Percentiles rank a stretch among this genome's conserved stretches.
Conservation (phyloP, 2,888 invertebrate species). For the Unio delphinus region DNA sequence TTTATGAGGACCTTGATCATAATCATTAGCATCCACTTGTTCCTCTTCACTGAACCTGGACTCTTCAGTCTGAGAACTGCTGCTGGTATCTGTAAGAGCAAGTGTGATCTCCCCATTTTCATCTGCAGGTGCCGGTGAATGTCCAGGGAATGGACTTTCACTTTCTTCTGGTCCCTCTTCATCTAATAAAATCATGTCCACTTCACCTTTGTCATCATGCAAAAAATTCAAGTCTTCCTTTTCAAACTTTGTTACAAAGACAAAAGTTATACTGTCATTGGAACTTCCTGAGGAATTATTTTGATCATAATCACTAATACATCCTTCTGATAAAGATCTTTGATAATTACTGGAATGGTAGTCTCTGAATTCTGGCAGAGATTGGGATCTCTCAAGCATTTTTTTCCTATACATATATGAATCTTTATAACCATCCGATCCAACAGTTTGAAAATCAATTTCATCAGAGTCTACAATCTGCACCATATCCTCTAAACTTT, state of each 20-base stretch:
- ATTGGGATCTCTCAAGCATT: conserved; percentile 32
- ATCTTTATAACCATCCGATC: background rate
- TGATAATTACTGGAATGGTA: conserved; percentile 21
- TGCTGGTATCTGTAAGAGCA: too few species aligned
- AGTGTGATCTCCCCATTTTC: background rate
- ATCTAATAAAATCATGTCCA: too few species aligned
- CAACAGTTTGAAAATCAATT: background rate
- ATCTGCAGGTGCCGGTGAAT: background rate
- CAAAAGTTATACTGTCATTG: conserved; percentile 58
- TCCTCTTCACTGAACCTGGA: conserved; percentile 10
- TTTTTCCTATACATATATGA: background rate
- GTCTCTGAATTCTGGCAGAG: conserved; percentile 27
- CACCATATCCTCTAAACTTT: conserved; percentile 15
- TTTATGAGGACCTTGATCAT: conserved; percentile 14
- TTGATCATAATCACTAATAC: conserved; percentile 42
- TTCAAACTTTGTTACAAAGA: conserved; percentile 46
- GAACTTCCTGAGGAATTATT: conserved; percentile 28
- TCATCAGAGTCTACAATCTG: conserved; percentile 6
- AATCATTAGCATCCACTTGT: conserved; percentile 17
- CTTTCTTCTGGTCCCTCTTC: background rate
- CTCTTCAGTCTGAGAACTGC: too few species aligned
- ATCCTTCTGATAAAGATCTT: conserved; percentile 43
- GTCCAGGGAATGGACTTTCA: background rate
- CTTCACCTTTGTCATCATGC: too few species aligned
- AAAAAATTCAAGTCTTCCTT: background rate